Conservation (phyloP, 1,140 invertebrate species). For the Drosophila paulistorum region DNA sequence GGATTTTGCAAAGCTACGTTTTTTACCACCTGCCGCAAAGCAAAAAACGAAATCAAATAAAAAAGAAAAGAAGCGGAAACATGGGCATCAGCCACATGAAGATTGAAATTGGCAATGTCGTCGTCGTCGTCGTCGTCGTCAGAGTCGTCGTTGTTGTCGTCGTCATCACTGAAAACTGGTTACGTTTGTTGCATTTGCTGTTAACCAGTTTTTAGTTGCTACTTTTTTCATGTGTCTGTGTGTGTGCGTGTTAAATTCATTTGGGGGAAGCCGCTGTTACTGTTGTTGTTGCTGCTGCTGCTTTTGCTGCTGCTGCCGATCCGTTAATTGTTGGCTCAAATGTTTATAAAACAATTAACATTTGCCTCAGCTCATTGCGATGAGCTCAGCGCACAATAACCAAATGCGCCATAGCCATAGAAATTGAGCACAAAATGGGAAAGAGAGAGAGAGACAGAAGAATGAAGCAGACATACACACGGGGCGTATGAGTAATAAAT, state of each 20-base stretch:
- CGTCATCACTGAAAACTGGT: conserved; percentile 49
- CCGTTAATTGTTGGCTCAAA: conserved; percentile 53
- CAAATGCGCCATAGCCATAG: conserved; percentile 9
- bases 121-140: conserved; percentile 33
- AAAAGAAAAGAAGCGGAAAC: background rate
- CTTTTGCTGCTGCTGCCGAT: conserved; percentile 32
- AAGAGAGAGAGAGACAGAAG: background rate
- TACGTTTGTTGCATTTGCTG: conserved; percentile 37
- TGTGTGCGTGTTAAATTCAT: conserved; percentile 27
- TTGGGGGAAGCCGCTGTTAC: conserved; percentile 44
- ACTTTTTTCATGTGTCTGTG: background rate
- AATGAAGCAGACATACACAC: background rate
- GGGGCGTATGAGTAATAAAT: conserved; percentile 22
- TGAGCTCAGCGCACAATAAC: conserved; percentile 43
- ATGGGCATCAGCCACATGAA: conserved; percentile 3
- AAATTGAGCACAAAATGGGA: background rate
- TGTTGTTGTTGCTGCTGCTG: conserved; percentile 35
- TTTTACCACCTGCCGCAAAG: conserved; percentile 53
- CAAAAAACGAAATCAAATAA: conserved; percentile 2
- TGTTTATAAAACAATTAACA: conserved; percentile 65
- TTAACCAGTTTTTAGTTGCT: conserved; percentile 44
- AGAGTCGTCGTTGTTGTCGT: conserved; percentile 13
- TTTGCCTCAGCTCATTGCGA: conserved; percentile 57
- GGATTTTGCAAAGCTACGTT: background rate
- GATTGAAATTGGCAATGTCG: conserved; percentile 60